A percentile compares a stretch with the other conserved stretches of the same genome.
phyloP scores from a whole-genome alignment of 2,797 vertebrate species.

The Allobates femoralis region DNA sequence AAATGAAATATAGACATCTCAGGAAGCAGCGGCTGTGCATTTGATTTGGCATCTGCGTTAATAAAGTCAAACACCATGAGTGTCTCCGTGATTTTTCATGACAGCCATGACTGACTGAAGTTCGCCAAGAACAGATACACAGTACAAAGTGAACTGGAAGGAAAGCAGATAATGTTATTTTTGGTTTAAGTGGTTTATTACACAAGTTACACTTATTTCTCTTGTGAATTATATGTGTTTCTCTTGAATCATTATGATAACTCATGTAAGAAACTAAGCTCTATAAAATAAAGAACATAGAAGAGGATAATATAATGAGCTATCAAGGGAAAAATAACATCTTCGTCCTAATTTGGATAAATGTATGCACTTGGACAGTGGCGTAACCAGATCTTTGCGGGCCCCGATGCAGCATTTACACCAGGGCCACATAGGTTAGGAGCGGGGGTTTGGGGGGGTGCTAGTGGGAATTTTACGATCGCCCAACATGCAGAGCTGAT shows the following conservation, averaged over 20 bases:
- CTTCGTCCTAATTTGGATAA: too few relatives aligned
- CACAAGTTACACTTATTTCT: background rate
- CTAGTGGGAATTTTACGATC: too few relatives aligned
- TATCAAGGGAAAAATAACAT: too few relatives aligned
- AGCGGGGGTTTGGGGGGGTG: too few relatives aligned
- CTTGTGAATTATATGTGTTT: background rate
- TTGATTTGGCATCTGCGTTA: constrained; percentile 76
- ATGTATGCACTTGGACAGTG: too few relatives aligned
- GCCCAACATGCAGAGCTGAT: too few relatives aligned
- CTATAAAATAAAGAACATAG: background rate
- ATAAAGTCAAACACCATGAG: constrained; percentile 78
- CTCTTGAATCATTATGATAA: background rate
- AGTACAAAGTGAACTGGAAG: constrained; percentile 29
- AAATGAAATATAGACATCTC: constrained; percentile 84
- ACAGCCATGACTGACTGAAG: constrained; percentile 67
- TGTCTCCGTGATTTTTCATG: constrained; percentile 66
- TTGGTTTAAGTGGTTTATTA: background rate
- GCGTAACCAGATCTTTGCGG: too few relatives aligned
- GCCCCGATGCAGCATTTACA: too few relatives aligned
- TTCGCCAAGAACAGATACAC: constrained; percentile 50
- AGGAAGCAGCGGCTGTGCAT: constrained; percentile 78
- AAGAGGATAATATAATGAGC: background rate
- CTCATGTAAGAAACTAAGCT: background rate
- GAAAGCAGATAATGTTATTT: constrained; percentile 43
- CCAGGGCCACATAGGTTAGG: too few relatives aligned